Evolutionary conservation across 1,140 invertebrate genomes (phyloP).

Genomic region (Scaptodrosophila lebanonensis): DNA sequence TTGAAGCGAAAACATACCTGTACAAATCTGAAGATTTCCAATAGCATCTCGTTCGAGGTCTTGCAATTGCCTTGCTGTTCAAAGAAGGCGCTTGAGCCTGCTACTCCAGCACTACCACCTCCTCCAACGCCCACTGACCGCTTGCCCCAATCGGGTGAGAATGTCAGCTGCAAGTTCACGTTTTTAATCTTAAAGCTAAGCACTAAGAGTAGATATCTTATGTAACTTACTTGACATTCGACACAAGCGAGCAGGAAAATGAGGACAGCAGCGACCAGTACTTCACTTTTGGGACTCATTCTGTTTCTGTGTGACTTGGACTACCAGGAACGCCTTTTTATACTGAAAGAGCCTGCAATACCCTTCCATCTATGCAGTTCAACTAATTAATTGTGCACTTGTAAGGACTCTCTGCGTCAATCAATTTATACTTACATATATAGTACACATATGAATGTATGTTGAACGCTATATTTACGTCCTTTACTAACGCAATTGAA

Average conservation of each 20-base stretch:
- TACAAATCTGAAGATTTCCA: conserved; percentile 72
- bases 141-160: conserved; percentile 76
- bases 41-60: conserved; percentile 70
- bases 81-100: conserved; percentile 37
- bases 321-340: conserved; percentile 23
- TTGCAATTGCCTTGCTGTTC: conserved; percentile 62
- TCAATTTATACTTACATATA: conserved; percentile 7
- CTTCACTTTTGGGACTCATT: conserved; percentile 57
- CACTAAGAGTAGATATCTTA: background rate
- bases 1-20: conserved; percentile 17
- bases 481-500: too few relatives aligned
- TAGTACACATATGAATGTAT: conserved; percentile 5
- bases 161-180: conserved; percentile 52
- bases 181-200: background rate
- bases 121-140: conserved; percentile 45
- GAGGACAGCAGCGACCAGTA: conserved; percentile 48
- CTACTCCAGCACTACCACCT: conserved; percentile 18
- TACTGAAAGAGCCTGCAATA: conserved; percentile 7
- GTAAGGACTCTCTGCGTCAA: conserved; percentile 46
- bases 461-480: too few relatives aligned
- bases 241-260: conserved; percentile 56
- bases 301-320: conserved; percentile 22
- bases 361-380: background rate
- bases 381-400: conserved; percentile 47
- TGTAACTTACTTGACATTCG: conserved; percentile 53